Percentiles rank a stretch among this genome's conserved stretches.
Conservation (phyloP, 2,113 vertebrate genomes). For the Ivindomyrus marchei region DNA sequence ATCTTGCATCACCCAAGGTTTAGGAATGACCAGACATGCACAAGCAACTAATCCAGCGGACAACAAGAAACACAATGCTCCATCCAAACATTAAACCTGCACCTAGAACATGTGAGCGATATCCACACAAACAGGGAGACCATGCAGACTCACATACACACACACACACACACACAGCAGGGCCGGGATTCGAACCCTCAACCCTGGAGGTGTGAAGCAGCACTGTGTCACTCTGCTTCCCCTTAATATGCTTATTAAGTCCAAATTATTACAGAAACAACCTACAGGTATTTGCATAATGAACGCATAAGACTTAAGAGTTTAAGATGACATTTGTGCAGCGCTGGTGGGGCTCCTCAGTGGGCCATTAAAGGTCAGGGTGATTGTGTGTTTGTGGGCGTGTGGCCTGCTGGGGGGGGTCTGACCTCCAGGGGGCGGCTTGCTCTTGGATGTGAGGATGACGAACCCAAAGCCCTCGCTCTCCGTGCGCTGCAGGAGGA, state of each 20-base stretch:
- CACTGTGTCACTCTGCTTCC: background rate
- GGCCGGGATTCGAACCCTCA: background rate
- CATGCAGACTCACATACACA: background rate
- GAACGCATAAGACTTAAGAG: background rate
- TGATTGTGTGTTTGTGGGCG: background rate
- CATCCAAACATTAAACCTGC: background rate
- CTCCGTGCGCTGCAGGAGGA: conserved; percentile 80
- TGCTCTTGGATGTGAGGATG: conserved; percentile 95
- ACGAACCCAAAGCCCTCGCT: conserved; percentile 95
- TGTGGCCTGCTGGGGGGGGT: background rate
- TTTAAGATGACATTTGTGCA: background rate
- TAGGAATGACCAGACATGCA: background rate
- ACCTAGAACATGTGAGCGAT: background rate
- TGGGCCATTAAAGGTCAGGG: background rate
- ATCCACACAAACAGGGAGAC: background rate
- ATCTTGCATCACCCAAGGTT: background rate
- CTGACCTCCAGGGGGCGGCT: conserved; percentile 89
- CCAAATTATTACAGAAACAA: background rate
- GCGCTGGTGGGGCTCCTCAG: background rate
- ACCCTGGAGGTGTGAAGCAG: background rate
- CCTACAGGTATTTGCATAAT: background rate
- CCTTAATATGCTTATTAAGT: background rate
- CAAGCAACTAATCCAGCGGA: background rate
- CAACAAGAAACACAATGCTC: background rate
- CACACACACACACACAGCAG: background rate